Conservation (phyloP, 2,113 vertebrate species). For the Passer domesticus region DNA sequence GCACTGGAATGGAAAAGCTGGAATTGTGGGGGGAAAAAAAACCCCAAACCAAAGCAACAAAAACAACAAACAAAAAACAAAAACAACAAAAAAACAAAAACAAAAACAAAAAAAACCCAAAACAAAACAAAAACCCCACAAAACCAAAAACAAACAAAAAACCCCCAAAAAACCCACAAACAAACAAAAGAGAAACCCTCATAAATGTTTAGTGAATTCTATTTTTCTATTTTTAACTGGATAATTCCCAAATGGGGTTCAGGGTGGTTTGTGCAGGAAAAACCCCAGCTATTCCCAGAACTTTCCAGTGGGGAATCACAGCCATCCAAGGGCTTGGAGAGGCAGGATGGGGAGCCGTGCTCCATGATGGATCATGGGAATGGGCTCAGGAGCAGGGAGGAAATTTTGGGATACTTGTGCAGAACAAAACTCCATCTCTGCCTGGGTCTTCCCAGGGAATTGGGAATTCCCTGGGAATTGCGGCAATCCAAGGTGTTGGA, state of each 20-base stretch:
- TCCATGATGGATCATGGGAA: accelerated
- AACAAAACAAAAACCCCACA: background rate
- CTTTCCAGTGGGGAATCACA: background rate
- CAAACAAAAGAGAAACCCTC: no score
- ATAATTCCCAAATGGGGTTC: background rate
- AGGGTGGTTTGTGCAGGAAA: background rate
- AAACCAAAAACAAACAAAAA: background rate
- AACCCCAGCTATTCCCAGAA: accelerated
- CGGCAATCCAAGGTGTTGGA: background rate
- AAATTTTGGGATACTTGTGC: background rate
- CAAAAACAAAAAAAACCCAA: background rate
- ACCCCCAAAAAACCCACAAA: no score
- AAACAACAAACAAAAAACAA: background rate
- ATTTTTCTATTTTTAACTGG: background rate
- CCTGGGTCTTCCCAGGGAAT: background rate
- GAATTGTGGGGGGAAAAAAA: background rate
- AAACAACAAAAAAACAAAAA: no score
- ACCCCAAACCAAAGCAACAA: no score
- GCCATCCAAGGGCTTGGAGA: no score
- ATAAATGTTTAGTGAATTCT: background rate
- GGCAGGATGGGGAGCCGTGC: accelerated
- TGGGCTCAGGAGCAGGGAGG: background rate
- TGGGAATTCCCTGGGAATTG: background rate
- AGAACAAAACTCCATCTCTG: background rate
- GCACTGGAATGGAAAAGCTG: accelerated